Evolutionary conservation across 2,888 invertebrate species (phyloP), one percentile per base, ranked within the genome.

Genomic region (Phoenoteleia sp.): DNA sequence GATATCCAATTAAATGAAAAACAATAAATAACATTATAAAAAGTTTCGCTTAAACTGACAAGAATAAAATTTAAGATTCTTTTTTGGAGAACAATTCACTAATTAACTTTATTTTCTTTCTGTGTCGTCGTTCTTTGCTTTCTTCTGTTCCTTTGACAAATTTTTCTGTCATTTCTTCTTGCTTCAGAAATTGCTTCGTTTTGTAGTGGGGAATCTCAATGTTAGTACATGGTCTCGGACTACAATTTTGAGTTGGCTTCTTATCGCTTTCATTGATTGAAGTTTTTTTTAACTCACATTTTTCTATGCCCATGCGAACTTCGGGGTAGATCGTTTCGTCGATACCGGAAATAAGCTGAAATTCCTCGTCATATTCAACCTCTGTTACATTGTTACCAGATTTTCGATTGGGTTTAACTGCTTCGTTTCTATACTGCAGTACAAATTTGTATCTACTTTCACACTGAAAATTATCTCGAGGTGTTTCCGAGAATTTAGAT

Each of bases 391-490:
- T 27, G 23, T 13, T 49, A 7, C 58, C 71, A 0, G 58, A 71
- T 47, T 13, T 71, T 33, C 15, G 17, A 47, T 71, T 71, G 42
- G 58, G 17, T 5, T 17, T 2, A 23, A 71, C 9, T 45, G 58
- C 71, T 21, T 42, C 33, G 13, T 71, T 71, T 21, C 56, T 56
- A 58, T 1, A 6, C 45, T 58, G 58, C 9, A 27, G 15, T 33
- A 56, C 33, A 71, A 58, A 58, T 71, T 71, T 71, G 19, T 71
- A 71, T 21, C 45, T 56, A 17, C 45, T 71, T 13, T 71, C 71
- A 23, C 71, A 71, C 17, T 71, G 67, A 17, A 11, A 5, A 36
- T 2, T 15, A 47, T 36, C 19, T 25, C 23, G 52, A 5, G 11
- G 6, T 3, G 39, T 67, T 11, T 25, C 49, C 0, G 21, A 66